These are phyloP conservation scores for Pipa parva DNA, from an alignment of 2,113 vertebrate species.

Conservation along the genomic window DNA sequence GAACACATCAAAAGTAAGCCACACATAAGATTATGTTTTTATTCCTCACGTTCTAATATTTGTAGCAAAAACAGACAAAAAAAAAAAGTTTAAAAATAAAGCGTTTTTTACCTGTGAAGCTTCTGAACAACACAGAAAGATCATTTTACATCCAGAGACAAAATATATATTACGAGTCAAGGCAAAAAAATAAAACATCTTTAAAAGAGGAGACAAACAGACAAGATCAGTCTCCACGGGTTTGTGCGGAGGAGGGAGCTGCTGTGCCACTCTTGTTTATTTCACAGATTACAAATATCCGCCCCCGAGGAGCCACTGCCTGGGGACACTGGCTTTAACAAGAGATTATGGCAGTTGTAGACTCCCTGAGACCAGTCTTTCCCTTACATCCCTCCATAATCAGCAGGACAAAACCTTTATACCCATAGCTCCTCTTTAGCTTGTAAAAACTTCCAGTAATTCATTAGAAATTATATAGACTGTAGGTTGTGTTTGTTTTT, in stretches of 20 bases:
- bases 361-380: constrained; percentile 12
- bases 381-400: not conserved
- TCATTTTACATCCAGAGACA: constrained; percentile 31
- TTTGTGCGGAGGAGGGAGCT: constrained; percentile 14
- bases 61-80: constrained; percentile 30
- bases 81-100: constrained; percentile 17
- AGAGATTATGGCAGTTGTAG: constrained; percentile 2
- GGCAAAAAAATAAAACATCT: not conserved
- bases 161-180: constrained; percentile 35
- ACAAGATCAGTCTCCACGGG: not conserved
- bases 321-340: not conserved
- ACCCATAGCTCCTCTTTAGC: not conserved
- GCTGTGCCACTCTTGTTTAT: not conserved
- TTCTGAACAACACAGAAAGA: constrained; percentile 13
- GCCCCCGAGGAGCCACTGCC: not conserved
- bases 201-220: not conserved
- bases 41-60: constrained; percentile 29
- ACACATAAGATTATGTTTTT: constrained; percentile 31
- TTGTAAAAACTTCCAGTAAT: constrained; percentile 6
- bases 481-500: not conserved
- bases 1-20: too few relatives aligned
- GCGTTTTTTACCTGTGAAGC: constrained; percentile 29
- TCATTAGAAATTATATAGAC: not conserved
- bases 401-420: constrained; percentile 3
- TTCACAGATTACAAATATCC: constrained; percentile 5